These are phyloP conservation scores for Melieria crassipennis DNA, from an alignment of 2,888 invertebrate species.

Conservation along the genomic window DNA sequence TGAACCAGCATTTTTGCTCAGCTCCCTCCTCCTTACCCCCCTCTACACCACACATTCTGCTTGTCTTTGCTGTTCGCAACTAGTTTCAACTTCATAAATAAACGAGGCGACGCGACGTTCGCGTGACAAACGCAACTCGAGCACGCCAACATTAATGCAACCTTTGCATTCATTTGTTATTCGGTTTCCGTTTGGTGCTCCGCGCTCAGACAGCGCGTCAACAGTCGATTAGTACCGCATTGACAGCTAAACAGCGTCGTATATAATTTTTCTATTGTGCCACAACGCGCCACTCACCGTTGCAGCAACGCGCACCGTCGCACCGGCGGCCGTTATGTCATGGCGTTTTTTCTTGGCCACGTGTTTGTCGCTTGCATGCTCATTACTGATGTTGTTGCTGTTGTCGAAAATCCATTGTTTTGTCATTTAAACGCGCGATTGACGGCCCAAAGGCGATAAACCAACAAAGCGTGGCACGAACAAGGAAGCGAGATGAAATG, in stretches of 20 bases:
- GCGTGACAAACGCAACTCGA: slow-evolving; percentile 16
- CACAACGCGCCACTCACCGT: no score
- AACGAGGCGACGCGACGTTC: background rate
- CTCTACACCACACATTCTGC: no score
- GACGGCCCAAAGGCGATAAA: background rate
- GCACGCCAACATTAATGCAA: slow-evolving; percentile 4
- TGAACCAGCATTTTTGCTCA: no score
- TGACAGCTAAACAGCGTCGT: slow-evolving; percentile 7
- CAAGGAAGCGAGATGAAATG: background rate
- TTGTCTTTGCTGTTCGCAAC: no score
- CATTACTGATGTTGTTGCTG: background rate
- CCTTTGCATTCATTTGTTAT: slow-evolving; percentile 12
- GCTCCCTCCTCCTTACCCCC: no score
- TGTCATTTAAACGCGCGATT: slow-evolving; percentile 2
- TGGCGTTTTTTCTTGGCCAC: no score
- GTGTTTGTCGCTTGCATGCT: background rate
- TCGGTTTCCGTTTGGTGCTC: background rate
- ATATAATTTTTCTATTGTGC: no score
- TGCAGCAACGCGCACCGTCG: no score
- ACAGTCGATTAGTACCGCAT: background rate
- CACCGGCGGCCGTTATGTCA: no score
- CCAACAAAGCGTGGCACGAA: background rate
- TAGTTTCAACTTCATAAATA: no score
- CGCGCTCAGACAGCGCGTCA: background rate
- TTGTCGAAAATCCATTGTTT: background rate